phyloP scores from a whole-genome alignment of 2,113 vertebrate species.

The Elanoides forficatus region DNA sequence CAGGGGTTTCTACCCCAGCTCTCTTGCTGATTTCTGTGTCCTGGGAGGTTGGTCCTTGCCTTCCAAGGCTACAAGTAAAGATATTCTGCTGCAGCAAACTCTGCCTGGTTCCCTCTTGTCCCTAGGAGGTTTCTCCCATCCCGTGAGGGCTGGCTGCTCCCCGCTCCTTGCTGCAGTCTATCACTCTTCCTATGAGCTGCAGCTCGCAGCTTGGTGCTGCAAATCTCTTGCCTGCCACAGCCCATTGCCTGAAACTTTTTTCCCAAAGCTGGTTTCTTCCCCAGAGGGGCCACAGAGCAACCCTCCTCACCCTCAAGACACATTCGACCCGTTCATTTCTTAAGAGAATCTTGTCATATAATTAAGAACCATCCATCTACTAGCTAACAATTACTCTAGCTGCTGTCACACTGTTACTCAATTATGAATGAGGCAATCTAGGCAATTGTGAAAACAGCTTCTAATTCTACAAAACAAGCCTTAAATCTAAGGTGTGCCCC shows the following conservation, averaged over 20 bases:
- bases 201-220: background rate
- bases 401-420: slow-evolving; percentile 22
- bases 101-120: background rate
- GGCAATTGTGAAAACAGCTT: background rate
- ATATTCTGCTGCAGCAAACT: background rate
- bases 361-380: slow-evolving; percentile 17
- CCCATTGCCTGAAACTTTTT: background rate
- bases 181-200: background rate
- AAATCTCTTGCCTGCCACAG: background rate
- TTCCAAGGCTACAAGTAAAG: background rate
- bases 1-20: background rate
- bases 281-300: background rate
- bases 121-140: background rate
- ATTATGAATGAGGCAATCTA: slow-evolving; percentile 24
- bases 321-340: background rate
- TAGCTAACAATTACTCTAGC: background rate
- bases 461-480: slow-evolving; percentile 9
- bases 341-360: background rate
- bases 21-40: no score
- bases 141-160: background rate
- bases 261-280: background rate
- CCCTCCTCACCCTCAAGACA: background rate
- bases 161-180: background rate
- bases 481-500: background rate
- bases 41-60: background rate